phyloP scores from a whole-genome alignment of 2,113 vertebrate species.

The Trogon surrucura region DNA sequence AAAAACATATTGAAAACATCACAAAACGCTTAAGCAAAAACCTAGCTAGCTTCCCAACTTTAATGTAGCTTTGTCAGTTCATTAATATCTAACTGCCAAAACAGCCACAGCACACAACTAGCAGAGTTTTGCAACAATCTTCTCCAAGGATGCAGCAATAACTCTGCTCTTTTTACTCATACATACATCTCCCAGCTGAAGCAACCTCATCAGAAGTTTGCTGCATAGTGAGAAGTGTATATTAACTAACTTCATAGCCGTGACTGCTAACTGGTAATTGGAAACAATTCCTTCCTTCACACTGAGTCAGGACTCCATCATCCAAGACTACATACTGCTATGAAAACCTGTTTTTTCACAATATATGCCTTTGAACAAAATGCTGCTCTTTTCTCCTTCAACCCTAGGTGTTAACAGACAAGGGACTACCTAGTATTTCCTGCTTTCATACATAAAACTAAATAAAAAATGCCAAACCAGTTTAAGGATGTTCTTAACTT shows the following conservation, averaged over 20 bases:
- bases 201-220: not conserved
- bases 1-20: not conserved
- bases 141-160: not conserved
- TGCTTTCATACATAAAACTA: not conserved
- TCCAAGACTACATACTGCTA: not conserved
- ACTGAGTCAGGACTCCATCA: not conserved
- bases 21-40: not conserved
- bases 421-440: not conserved
- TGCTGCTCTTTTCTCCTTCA: not conserved
- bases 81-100: not conserved
- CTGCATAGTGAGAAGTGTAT: not conserved
- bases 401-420: not conserved
- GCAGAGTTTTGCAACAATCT: not conserved
- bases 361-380: not conserved
- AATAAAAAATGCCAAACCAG: not conserved
- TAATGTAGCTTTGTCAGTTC: not conserved
- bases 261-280: not conserved
- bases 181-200: not conserved
- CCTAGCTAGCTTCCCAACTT: not conserved
- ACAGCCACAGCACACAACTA: not conserved
- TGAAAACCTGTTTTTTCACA: not conserved
- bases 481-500: not conserved
- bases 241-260: not conserved
- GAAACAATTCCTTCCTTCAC: not conserved
- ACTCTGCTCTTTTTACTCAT: not conserved